Conservation (phyloP, 2,888 invertebrate genomes). For the Agonopterix heracliana region DNA sequence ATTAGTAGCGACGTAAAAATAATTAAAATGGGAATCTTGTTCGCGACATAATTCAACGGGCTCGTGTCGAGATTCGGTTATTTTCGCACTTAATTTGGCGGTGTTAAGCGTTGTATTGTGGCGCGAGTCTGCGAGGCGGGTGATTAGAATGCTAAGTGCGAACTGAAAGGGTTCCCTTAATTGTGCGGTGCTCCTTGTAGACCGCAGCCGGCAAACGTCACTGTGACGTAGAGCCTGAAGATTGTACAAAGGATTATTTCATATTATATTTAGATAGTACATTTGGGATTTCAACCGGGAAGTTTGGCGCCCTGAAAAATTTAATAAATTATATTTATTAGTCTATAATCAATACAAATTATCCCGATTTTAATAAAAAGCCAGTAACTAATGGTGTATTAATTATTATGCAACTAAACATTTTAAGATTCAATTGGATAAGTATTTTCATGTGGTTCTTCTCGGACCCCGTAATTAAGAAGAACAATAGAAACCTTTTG, state of each 20-base stretch:
- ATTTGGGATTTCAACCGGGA: no score
- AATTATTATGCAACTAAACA: no score
- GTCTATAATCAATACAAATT: no score
- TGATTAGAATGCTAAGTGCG: slow-evolving; percentile 70
- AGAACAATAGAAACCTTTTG: no score
- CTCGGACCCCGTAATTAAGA: no score
- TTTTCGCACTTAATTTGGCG: slow-evolving; percentile 64
- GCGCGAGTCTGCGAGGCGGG: slow-evolving; percentile 46
- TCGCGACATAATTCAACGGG: slow-evolving; percentile 46
- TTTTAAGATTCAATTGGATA: no score
- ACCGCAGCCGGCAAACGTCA: slow-evolving; percentile 41
- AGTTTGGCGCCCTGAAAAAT: no score
- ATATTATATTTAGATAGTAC: no score
- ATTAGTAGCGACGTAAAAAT: slow-evolving; percentile 30
- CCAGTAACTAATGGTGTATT: no score
- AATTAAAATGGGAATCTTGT: slow-evolving; percentile 29
- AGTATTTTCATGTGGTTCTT: no score
- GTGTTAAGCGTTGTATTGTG: slow-evolving; percentile 63
- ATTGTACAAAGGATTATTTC: slow-evolving; percentile 5
- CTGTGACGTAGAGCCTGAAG: slow-evolving; percentile 7
- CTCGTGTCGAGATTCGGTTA: slow-evolving; percentile 42
- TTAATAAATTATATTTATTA: no score
- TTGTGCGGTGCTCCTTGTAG: slow-evolving; percentile 52
- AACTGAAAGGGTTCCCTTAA: slow-evolving; percentile 57
- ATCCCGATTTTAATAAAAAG: no score